A percentile compares a stretch with the other conserved stretches of the same genome.
Conservation (phyloP, 2,888 invertebrate species). For the Sminthurides aquaticus region DNA sequence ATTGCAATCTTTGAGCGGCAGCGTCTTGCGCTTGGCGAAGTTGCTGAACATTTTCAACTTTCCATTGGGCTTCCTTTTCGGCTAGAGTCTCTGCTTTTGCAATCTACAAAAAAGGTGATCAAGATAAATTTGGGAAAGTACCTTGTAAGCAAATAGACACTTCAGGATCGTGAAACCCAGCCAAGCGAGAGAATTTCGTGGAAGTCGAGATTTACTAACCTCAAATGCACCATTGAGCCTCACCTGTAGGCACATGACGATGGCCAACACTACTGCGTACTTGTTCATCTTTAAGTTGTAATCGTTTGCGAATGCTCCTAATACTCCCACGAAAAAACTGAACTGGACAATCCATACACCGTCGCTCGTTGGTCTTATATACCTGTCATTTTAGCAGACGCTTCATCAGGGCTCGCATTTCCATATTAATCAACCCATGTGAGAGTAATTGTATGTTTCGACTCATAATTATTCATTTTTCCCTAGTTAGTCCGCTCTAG, state of each 20-base stretch:
- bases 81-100: neutral
- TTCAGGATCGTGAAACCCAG: no score
- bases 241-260: neutral
- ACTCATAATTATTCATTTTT: no score
- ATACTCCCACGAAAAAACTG: neutral
- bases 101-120: neutral
- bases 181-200: no score
- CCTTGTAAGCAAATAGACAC: no score
- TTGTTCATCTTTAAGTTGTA: neutral
- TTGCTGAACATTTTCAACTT: conserved; percentile 16
- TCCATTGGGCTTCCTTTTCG: conserved; percentile 8
- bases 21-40: conserved; percentile 29
- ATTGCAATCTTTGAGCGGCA: conserved; percentile 26
- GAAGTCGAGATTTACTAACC: neutral
- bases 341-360: neutral
- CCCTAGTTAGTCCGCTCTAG: no score
- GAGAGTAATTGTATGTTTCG: neutral
- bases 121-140: no score
- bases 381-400: neutral
- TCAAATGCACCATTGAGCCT: neutral
- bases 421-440: neutral
- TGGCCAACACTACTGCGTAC: neutral
- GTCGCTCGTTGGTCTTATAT: neutral
- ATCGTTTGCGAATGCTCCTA: neutral
- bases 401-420: neutral